A percentile compares a stretch with the other conserved stretches of the same genome.
Evolutionary conservation across 2,888 invertebrate genomes (phyloP).

Genomic region (Philereme vetulata): DNA sequence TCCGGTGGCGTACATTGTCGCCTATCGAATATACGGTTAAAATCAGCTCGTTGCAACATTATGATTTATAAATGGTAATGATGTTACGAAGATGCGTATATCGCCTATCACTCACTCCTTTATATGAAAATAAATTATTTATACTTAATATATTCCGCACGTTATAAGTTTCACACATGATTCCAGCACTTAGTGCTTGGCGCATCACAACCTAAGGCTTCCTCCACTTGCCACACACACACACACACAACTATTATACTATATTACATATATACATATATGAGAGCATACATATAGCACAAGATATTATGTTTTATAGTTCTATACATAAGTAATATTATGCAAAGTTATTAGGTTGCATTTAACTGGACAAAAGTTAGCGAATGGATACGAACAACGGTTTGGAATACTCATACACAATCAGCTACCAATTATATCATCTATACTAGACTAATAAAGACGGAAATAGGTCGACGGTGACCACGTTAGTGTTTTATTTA

Average conservation of each 20-base stretch:
- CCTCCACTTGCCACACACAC: conserved; percentile 2
- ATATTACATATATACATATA: neutral
- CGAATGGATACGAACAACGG: neutral
- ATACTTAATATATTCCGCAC: conserved; percentile 1
- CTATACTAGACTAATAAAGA: too few species aligned
- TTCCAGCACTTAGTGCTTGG: conserved; percentile 14
- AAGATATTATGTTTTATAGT: neutral
- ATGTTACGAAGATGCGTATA: too few species aligned
- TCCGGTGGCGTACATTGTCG: too few species aligned
- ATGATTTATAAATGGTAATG: too few species aligned
- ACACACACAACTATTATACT: neutral
- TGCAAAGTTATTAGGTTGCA: neutral
- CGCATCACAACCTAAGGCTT: conserved; percentile 25
- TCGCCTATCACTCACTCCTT: neutral
- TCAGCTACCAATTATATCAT: neutral
- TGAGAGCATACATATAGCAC: neutral
- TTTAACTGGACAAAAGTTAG: neutral
- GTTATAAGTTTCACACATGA: conserved; percentile 6
- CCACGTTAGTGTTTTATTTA: too few species aligned
- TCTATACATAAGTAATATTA: neutral
- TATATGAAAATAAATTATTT: conserved; percentile 24
- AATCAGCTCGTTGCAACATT: too few species aligned
- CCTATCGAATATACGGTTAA: too few species aligned
- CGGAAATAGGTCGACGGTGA: too few species aligned
- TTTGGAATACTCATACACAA: conserved; percentile 4